Evolutionary conservation across 1,140 invertebrate genomes (phyloP), one percentile per base, ranked within the genome.

Genomic region (Bombyx mandarina): DNA sequence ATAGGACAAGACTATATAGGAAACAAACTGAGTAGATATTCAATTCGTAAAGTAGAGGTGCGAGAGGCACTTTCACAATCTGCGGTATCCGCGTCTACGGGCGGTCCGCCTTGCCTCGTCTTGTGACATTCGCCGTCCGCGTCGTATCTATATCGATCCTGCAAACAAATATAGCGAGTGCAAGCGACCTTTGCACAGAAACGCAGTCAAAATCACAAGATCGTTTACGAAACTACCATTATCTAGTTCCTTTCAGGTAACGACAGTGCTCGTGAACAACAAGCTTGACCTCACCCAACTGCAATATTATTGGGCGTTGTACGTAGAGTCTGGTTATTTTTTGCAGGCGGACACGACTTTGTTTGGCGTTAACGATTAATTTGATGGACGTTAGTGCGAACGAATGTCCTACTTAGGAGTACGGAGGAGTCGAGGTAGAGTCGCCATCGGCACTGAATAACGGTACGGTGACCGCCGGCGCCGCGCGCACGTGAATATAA

Each of bases 401-500:
- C 26, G 26, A 64, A 65, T 73, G 81, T 81, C 66, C 78, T 66
- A 84, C 70, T 81, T 85, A 77, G 57, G 56, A 48, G 54, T 35
- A 35, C 59, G 67, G 52, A 52, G 57, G 56, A 57, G 62, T 43
- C 52, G 56, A 26, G 49, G 61, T 58, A 56, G 61, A 58, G 65
- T 56, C 56, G 65, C 12, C 63, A 60, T 18, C 63, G 63, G 54
- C 58, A 62, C 60, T 68, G 72, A 71, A 63, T 85, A 84, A 85
- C 82, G 80, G 83, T 79, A 69, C 65, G 67, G 56, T 35, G 63
- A 58, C 66, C 62, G 61, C 58, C 68, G 72, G 61, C 71, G 73
- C 76, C 72, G 71, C 65, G 71, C 74, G 82, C 80, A 85, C 80
- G 82, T 84, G 80, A 85, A 87, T 80, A 87, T 87, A 85, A 84